phyloP scores from a whole-genome alignment of 2,113 vertebrate species.

The Bolborhynchus lineola region DNA sequence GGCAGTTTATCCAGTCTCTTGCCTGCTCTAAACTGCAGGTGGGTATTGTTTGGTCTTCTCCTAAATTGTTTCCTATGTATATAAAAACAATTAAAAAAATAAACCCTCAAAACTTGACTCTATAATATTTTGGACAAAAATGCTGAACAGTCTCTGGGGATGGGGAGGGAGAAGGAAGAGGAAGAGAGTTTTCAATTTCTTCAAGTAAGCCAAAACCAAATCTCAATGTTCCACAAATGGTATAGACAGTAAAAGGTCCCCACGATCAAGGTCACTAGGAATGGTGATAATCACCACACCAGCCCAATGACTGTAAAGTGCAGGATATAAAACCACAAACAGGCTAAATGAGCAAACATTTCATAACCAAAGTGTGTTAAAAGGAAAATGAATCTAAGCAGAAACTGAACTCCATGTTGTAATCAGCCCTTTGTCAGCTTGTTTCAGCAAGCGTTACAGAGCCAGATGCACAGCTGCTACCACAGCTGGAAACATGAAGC shows the following conservation, averaged over 20 bases:
- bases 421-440: conserved; percentile 59
- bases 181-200: conserved; percentile 33
- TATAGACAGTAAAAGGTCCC: not conserved
- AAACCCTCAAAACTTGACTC: not conserved
- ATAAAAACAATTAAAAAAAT: not conserved
- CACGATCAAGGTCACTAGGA: not conserved
- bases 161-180: conserved; percentile 25
- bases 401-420: conserved; percentile 47
- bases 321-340: not conserved
- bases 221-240: not conserved
- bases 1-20: not conserved
- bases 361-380: not conserved
- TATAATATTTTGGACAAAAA: conserved; percentile 15
- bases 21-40: not conserved
- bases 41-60: not conserved
- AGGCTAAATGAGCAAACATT: conserved; percentile 14
- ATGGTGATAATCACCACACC: not conserved
- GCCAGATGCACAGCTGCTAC: conserved; percentile 60
- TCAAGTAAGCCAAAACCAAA: conserved; percentile 19
- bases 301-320: not conserved
- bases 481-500: conserved; percentile 55
- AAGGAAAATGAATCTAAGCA: conserved; percentile 48
- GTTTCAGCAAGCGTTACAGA: conserved; percentile 38
- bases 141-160: not conserved
- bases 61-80: not conserved